Evolutionary conservation across 1,140 invertebrate genomes (phyloP), one percentile per base, ranked within the genome.

Genomic region (Drosophila sp.): DNA sequence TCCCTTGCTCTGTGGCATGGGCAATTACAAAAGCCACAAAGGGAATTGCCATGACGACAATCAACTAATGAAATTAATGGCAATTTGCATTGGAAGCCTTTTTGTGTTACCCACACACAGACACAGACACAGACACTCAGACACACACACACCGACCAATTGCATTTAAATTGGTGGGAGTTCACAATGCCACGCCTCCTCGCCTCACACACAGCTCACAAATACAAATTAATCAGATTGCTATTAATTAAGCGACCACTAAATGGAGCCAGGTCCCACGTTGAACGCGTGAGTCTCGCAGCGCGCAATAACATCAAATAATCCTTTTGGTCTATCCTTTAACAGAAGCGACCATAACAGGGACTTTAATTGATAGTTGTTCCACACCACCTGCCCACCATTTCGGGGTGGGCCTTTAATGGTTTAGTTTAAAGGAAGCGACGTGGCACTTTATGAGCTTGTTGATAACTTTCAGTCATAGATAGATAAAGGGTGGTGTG

Each of bases 11-110:
- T 76, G 74, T 50, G 72, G 74, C 68, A 66, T 11, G 40, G 74
- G 47, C 60, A 77, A 77, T 77, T 70, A 77, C 60, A 71, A 77
- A 77, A 65, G 60, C 56, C 73, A 65, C 74, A 77, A 76, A 77
- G 66, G 74, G 74, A 76, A 70, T 76, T 76, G 60, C 73, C 74
- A 76, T 76, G 73, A 77, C 73, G 73, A 76, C 73, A 77, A 77
- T 77, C 74, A 76, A 65, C 74, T 77, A 77, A 77, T 77, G 73
- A 77, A 77, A 77, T 77, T 77, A 77, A 77, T 77, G 66, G 67
- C 60, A 70, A 77, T 70, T 77, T 70, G 60, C 66, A 77, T 70
- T 61, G 66, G 47, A 75, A 56, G 41, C 41, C 56, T 29, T 55
- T 32, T 32, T 57, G 11, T 35, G 23, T 27, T 27, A 23, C 44